Evolutionary conservation across 2,113 vertebrate species (phyloP).

Genomic region (Collichthys lucidus): DNA sequence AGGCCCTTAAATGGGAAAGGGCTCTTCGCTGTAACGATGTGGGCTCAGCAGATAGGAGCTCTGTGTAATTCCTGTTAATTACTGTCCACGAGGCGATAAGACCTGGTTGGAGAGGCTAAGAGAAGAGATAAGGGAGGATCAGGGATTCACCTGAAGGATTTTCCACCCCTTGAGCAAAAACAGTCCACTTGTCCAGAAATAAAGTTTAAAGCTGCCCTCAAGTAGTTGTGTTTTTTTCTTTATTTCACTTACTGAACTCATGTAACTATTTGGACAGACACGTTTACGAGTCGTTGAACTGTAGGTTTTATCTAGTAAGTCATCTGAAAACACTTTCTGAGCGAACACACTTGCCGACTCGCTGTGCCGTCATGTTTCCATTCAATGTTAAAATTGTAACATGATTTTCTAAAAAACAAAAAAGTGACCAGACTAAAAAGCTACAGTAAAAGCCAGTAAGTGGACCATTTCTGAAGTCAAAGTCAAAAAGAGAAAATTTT

Average conservation of each 20-base stretch:
- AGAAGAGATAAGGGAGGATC: constrained; percentile 77
- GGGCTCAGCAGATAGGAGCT: constrained; percentile 71
- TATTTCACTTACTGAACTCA: constrained; percentile 5
- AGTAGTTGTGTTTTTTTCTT: constrained; percentile 17
- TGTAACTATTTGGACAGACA: neutral
- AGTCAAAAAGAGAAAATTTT: neutral
- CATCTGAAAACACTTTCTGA: neutral
- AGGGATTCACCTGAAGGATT: constrained; percentile 71
- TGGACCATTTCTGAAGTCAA: neutral
- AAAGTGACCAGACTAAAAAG: neutral
- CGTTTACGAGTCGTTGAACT: constrained; percentile 1
- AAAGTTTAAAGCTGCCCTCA: constrained; percentile 34
- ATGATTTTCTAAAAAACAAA: neutral
- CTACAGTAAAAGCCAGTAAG: neutral
- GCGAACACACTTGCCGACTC: neutral
- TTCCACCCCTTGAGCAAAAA: constrained; percentile 54
- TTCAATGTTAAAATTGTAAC: neutral
- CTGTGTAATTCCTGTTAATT: constrained; percentile 83
- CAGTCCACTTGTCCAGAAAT: constrained; percentile 59
- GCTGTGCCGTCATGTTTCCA: neutral
- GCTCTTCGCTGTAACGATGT: constrained; percentile 57
- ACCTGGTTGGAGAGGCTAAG: constrained; percentile 73
- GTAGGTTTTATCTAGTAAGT: constrained; percentile 8
- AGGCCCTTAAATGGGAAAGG: constrained; percentile 71
- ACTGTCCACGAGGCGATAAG: constrained; percentile 78